A percentile compares a stretch with the other conserved stretches of the same genome.
These are phyloP conservation scores for Balearica regulorum DNA, from an alignment of 2,797 vertebrate genomes.

Conservation along the genomic window DNA sequence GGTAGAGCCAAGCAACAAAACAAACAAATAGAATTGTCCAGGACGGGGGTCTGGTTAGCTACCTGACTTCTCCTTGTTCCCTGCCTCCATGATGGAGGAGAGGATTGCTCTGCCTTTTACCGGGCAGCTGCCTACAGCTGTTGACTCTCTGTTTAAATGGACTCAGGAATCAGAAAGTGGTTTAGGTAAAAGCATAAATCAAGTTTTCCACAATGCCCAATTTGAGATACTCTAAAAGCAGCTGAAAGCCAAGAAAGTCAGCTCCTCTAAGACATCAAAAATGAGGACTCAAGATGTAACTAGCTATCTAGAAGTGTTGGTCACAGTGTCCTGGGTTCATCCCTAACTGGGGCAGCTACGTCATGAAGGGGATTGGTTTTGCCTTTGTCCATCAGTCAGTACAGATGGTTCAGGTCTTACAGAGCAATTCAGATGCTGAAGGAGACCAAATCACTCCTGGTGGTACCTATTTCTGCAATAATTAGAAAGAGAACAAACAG, in stretches of 20 bases:
- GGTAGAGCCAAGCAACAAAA: background rate
- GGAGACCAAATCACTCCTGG: background rate
- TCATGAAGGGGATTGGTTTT: background rate
- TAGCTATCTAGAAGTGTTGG: background rate
- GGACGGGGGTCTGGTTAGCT: background rate
- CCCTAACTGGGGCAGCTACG: background rate
- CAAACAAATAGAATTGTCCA: background rate
- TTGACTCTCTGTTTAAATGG: background rate
- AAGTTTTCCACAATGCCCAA: background rate
- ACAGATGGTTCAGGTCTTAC: background rate
- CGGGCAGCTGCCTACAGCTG: background rate
- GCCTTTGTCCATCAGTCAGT: background rate
- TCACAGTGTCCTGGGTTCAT: background rate
- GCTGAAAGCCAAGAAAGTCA: background rate
- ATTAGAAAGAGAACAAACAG: background rate
- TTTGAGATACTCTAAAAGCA: background rate
- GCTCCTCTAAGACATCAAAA: background rate
- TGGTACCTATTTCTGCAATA: background rate
- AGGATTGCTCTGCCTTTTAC: background rate
- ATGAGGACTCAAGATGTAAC: background rate
- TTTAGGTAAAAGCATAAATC: background rate
- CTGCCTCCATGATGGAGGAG: background rate
- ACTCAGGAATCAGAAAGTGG: background rate
- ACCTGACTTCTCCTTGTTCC: background rate
- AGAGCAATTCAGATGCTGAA: background rate